Base-by-base conservation (phyloP, 2,888 invertebrate genomes). In the Clanis bilineata region DNA sequence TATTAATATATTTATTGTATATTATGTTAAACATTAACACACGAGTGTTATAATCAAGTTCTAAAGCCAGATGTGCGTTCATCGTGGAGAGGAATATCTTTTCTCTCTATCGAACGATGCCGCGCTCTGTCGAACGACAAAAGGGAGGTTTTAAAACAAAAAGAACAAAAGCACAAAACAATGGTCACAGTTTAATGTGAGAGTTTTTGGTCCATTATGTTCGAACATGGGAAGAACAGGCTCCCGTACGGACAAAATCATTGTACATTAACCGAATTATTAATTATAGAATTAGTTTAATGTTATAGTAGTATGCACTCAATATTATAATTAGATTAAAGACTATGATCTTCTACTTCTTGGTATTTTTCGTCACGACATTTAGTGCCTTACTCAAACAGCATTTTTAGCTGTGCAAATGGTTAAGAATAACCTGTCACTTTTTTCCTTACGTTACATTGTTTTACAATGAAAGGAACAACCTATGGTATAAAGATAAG, bases 171-270 rank as follows among this genome's bases (percentile, higher is more conserved):
- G 64, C 57, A 47, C 64, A 77, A 78, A 79, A 89, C 88, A 89
- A 89, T 86, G 82, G 83, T 70, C 86, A 83, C 85, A 83, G 85
- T 86, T 86, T 84, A 82, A 80, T 83, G 79, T 78, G 82, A 86
- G 86, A 85, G 85, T 82, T 82, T 70, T 73, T 70, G 72, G 72
- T 73, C 83, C 76, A 83, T 88, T 88, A 79, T 85, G 73, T 72
- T 74, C 73, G 79, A 72, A 79, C 80, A 86, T 85, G 82, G 81
- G 86, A 86, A 84, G 86, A 83, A 77, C 76, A 63, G 64, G 73
- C 77, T 77, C 70, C 70, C 59, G 66, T 66, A 65, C 65, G 67
- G 72, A 77, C 76, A 66, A 69, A 79, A 80, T 82, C 80, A 75
- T 79, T 81, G 74, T 78, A 77, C 77, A 79, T 82, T 76, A 78